Percentiles rank a stretch among this genome's conserved stretches.
Evolutionary conservation across 23 tunicate genomes (phyloP).

Genomic region (Ciona savignyi): DNA sequence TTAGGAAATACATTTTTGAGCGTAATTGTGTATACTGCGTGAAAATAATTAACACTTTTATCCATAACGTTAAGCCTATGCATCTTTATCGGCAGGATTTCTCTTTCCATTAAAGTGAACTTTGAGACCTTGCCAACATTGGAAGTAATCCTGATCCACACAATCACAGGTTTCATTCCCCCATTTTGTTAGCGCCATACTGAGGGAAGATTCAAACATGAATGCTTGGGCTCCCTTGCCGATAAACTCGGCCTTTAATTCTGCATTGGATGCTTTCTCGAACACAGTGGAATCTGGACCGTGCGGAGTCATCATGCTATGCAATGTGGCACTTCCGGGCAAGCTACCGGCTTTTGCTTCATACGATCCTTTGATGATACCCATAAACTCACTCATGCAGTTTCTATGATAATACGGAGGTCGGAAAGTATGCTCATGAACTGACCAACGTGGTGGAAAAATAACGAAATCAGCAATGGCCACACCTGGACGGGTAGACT

Average conservation of each 20-base stretch:
- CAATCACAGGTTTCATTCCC: constrained; percentile 76
- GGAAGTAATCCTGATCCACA: constrained; percentile 67
- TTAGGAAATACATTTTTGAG: no score
- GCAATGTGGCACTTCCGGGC: constrained; percentile 93
- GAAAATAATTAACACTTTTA: no score
- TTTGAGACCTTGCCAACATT: constrained; percentile 87
- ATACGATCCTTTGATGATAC: constrained; percentile 82
- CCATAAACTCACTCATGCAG: constrained; percentile 98
- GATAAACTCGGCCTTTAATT: constrained; percentile 56
- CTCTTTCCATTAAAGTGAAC: constrained; percentile 34
- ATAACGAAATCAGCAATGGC: constrained; percentile 93
- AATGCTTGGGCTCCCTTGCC: constrained; percentile 84
- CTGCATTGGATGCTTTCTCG: constrained; percentile 58
- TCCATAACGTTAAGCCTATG: no score
- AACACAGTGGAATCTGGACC: constrained; percentile 88
- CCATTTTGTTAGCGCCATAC: constrained; percentile 91
- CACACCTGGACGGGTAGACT: constrained; percentile 76
- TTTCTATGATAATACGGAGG: constrained; percentile 97
- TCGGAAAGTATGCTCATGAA: constrained; percentile 91
- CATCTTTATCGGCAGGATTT: no score
- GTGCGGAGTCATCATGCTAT: constrained; percentile 96
- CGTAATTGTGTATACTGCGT: no score
- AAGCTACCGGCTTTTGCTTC: constrained; percentile 82
- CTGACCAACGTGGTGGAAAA: constrained; percentile 99
- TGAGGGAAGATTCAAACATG: constrained; percentile 93